phyloP scores from a whole-genome alignment of 1,140 invertebrate genomes.

The Phymastichus coffea region DNA sequence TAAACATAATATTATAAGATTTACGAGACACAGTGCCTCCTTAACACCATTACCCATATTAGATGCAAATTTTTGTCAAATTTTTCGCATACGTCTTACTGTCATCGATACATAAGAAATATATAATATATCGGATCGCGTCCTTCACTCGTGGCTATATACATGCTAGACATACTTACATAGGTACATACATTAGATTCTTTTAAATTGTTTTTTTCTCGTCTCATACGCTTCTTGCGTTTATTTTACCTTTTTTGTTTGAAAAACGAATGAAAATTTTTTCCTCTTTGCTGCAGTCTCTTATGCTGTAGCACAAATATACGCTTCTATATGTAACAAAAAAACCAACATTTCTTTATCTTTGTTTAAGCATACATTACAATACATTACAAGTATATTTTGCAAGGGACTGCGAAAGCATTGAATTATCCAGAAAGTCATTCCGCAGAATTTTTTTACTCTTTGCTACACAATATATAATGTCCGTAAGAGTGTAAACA shows the following conservation, averaged over 20 bases:
- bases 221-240: slow-evolving; percentile 5
- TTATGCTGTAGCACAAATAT: slow-evolving; percentile 14
- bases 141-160: slow-evolving; percentile 26
- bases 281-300: neutral
- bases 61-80: no score
- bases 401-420: slow-evolving; percentile 11
- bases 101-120: slow-evolving; percentile 28
- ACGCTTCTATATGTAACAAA: slow-evolving; percentile 15
- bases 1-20: no score
- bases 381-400: slow-evolving; percentile 17
- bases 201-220: slow-evolving; percentile 9
- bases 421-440: slow-evolving; percentile 5
- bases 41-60: no score
- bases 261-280: slow-evolving; percentile 1
- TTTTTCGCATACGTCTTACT: no score
- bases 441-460: slow-evolving; percentile 8
- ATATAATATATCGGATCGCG: slow-evolving; percentile 22
- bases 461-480: neutral
- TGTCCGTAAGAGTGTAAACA: slow-evolving; percentile 6
- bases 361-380: slow-evolving; percentile 19
- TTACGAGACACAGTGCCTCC: no score
- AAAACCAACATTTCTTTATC: slow-evolving; percentile 2
- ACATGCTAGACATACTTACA: slow-evolving; percentile 31
- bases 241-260: slow-evolving; percentile 1
- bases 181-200: slow-evolving; percentile 29